Percentiles rank a stretch among this genome's conserved stretches.
Evolutionary conservation across 1,140 invertebrate species (phyloP).

Genomic region (Yoshiicerus persimilis): DNA sequence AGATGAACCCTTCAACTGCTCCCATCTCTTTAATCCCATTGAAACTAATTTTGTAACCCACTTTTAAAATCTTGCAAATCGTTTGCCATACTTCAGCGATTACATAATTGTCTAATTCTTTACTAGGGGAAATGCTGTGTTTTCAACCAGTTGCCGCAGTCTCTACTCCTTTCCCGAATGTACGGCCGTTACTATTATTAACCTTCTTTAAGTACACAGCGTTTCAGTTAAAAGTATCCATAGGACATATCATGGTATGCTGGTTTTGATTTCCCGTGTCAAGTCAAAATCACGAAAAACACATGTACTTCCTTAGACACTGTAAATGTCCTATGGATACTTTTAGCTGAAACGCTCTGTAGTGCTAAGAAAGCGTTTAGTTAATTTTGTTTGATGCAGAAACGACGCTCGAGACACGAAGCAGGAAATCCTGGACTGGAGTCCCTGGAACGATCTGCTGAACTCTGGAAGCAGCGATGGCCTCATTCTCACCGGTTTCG

Average conservation of each 20-base stretch:
- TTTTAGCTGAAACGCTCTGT: too few relatives aligned
- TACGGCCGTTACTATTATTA: neutral
- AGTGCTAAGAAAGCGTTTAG: too few relatives aligned
- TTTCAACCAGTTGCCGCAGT: constrained; percentile 63
- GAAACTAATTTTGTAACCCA: constrained; percentile 70
- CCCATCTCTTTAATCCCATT: constrained; percentile 69
- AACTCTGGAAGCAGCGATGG: neutral
- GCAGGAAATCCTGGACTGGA: neutral
- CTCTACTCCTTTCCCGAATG: constrained; percentile 16
- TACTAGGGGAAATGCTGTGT: constrained; percentile 70
- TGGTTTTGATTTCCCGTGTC: too few relatives aligned
- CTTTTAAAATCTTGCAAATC: too few relatives aligned
- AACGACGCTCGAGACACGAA: neutral
- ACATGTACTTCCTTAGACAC: neutral
- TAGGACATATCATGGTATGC: too few relatives aligned
- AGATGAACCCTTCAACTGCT: constrained; percentile 57
- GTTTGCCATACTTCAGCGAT: neutral
- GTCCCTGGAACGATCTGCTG: neutral
- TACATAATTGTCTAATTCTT: neutral
- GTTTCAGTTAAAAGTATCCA: too few relatives aligned
- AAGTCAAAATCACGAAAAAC: neutral
- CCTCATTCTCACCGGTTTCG: neutral
- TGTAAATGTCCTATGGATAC: too few relatives aligned
- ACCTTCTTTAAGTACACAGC: neutral
- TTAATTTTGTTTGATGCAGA: neutral